A percentile compares a stretch with the other conserved stretches of the same genome.
Evolutionary conservation across 2,888 invertebrate genomes (phyloP).

Genomic region (Drosophila cognata): DNA sequence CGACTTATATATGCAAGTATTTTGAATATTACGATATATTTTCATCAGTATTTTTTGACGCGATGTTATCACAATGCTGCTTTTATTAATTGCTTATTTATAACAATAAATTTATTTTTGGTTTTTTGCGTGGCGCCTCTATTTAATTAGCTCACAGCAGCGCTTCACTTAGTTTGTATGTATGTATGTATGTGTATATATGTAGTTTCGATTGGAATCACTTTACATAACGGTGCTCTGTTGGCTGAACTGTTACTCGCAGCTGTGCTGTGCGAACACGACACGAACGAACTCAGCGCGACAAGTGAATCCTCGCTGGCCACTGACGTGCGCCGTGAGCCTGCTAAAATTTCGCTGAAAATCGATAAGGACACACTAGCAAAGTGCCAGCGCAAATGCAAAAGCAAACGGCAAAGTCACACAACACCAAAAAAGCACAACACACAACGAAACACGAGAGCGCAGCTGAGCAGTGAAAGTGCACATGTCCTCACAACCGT

Average conservation of each 20-base stretch:
- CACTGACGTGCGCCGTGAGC: conserved; percentile 76
- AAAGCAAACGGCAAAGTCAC: conserved; percentile 70
- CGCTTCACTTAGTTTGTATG: conserved; percentile 45
- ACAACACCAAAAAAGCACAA: conserved; percentile 61
- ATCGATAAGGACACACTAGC: conserved; percentile 75
- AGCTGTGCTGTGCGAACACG: conserved; percentile 71
- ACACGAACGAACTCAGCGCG: conserved; percentile 82
- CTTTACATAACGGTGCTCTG: conserved; percentile 73
- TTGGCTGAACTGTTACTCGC: conserved; percentile 64
- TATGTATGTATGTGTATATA: not conserved
- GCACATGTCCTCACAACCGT: conserved; percentile 63
- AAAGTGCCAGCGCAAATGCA: conserved; percentile 56
- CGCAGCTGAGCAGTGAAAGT: conserved; percentile 71
- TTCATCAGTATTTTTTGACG: conserved; percentile 26
- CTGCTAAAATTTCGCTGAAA: conserved; percentile 80
- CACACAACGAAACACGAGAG: conserved; percentile 60
- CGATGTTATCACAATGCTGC: conserved; percentile 56
- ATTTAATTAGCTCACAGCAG: conserved; percentile 55
- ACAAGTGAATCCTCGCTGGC: conserved; percentile 76
- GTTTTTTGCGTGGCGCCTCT: conserved; percentile 19
- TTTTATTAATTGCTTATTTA: conserved; percentile 16
- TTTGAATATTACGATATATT: conserved; percentile 21
- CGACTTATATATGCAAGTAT: conserved; percentile 8
- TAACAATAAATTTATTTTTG: conserved; percentile 14
- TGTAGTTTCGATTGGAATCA: conserved; percentile 66